A percentile compares a stretch with the other conserved stretches of the same genome.
phyloP scores from a whole-genome alignment of 2,113 vertebrate genomes.

The Plestiodon gilberti region DNA sequence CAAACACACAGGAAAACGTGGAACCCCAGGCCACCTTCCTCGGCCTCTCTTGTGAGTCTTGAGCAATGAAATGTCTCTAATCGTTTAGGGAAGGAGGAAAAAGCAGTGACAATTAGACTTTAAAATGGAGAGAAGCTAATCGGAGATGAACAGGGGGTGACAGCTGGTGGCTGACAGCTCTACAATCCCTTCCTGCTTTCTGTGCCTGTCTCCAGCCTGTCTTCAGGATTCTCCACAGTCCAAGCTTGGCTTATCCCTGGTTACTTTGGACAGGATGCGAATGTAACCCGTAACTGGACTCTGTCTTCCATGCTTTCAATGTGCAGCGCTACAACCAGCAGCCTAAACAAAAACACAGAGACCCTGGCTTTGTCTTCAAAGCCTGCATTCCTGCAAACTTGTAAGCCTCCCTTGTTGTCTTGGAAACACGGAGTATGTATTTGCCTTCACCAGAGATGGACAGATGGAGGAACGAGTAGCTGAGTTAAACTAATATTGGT shows the following conservation, averaged over 20 bases:
- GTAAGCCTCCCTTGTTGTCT: not conserved
- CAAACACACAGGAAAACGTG: not conserved
- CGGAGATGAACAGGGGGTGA: not conserved
- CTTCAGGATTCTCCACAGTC: not conserved
- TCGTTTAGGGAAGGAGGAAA: too few relatives aligned
- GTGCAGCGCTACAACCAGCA: not conserved
- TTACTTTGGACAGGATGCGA: not conserved
- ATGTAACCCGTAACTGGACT: not conserved
- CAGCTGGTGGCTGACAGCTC: too few relatives aligned
- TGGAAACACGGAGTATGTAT: constrained; percentile 4
- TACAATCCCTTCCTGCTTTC: not conserved
- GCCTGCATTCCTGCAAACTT: not conserved
- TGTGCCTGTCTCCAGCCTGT: not conserved
- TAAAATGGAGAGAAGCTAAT: not conserved
- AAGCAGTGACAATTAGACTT: not conserved
- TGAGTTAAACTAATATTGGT: not conserved
- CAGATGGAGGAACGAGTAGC: not conserved
- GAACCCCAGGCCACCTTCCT: not conserved
- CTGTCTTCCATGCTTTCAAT: not conserved
- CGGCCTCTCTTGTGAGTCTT: not conserved
- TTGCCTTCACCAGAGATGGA: constrained; percentile 7
- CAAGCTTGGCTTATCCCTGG: not conserved
- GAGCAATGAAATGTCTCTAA: not conserved
- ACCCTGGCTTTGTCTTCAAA: not conserved
- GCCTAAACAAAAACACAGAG: not conserved